phyloP scores from a whole-genome alignment of 1,140 invertebrate species.

The Pentalonia nigronervosa region DNA sequence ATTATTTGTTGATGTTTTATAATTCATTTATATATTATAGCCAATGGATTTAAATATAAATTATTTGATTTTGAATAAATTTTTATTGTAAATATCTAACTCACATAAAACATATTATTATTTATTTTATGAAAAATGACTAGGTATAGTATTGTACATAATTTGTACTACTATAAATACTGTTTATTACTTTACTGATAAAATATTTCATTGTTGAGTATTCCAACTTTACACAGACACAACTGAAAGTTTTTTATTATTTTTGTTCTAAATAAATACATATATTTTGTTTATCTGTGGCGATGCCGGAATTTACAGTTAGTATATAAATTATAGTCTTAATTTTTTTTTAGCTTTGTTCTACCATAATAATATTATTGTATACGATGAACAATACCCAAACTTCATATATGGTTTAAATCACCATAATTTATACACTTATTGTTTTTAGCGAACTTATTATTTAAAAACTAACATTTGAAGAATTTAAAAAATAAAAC shows the following conservation, averaged over 20 bases:
- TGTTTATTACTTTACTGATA: not conserved
- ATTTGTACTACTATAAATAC: not conserved
- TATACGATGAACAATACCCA: not conserved
- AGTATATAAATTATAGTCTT: conserved; percentile 9
- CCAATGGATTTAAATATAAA: no score
- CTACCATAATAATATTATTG: not conserved
- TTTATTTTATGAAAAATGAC: not conserved
- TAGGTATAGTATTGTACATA: no score
- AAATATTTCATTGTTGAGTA: not conserved
- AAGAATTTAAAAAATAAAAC: not conserved
- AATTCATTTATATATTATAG: not conserved
- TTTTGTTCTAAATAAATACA: not conserved
- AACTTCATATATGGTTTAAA: not conserved
- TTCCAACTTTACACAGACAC: not conserved
- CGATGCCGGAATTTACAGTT: not conserved
- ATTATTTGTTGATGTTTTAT: not conserved
- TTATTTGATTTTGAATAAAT: no score
- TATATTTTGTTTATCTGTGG: not conserved
- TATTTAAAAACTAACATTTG: not conserved
- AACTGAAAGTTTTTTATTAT: not conserved
- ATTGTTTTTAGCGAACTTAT: not conserved
- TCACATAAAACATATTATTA: not conserved
- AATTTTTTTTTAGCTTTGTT: conserved; percentile 1
- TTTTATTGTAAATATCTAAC: not conserved
- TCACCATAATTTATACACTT: not conserved